Evolutionary conservation across 2,888 invertebrate genomes (phyloP).

Genomic region (Noctuana brunneofusca): DNA sequence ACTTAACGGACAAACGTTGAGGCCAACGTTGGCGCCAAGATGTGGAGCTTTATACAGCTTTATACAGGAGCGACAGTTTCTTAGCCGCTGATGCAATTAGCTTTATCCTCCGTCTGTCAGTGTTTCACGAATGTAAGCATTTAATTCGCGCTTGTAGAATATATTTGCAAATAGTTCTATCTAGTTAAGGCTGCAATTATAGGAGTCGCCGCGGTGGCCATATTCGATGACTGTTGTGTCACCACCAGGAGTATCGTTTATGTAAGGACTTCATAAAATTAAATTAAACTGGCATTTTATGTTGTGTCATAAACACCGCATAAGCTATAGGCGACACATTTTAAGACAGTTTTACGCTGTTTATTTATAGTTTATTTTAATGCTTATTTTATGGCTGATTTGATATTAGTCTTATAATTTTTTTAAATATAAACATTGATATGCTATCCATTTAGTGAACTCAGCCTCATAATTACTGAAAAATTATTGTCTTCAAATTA

Average conservation of each 20-base stretch:
- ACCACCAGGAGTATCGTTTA: slow-evolving; percentile 23
- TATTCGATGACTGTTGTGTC: slow-evolving; percentile 35
- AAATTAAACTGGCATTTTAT: neutral
- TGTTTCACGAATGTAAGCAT: slow-evolving; percentile 28
- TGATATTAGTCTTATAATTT: too few species aligned
- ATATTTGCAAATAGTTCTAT: slow-evolving; percentile 36
- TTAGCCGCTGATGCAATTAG: too few species aligned
- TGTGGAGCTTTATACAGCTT: too few species aligned
- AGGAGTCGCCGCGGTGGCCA: slow-evolving; percentile 31
- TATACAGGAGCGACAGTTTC: too few species aligned
- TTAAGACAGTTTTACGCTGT: neutral
- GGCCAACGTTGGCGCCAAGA: too few species aligned
- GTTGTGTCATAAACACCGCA: neutral
- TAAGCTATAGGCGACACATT: neutral
- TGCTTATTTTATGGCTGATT: too few species aligned
- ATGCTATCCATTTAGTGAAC: too few species aligned
- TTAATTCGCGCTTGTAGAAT: slow-evolving; percentile 33
- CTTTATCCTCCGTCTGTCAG: neutral
- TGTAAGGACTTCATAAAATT: slow-evolving; percentile 25
- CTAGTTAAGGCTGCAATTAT: slow-evolving; percentile 33
- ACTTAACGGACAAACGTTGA: too few species aligned
- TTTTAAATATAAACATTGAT: too few species aligned
- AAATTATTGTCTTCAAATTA: too few species aligned
- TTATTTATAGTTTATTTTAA: neutral
- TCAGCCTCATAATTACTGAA: too few species aligned